Base-by-base conservation (phyloP, 2,113 vertebrate species). In the Uria lomvia region DNA sequence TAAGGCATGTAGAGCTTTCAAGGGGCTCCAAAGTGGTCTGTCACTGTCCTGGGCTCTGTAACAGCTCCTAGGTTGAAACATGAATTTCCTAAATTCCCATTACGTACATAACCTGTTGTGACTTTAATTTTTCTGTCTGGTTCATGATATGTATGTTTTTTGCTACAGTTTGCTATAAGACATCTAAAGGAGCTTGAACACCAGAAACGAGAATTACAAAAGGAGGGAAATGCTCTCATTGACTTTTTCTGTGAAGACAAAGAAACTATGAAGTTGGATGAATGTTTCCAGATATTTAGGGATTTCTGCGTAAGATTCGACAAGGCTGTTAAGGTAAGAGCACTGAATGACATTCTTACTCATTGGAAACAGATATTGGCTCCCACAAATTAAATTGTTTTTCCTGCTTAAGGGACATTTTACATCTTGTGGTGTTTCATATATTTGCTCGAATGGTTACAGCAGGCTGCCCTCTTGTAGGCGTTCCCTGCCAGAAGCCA, bases 171-270 rank as follows among this genome's bases (percentile, higher is more conserved):
- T 95, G 98, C 99, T 62, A 38, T 98, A n/a, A 98, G 95, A 92
- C 98, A 98, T 59, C 98, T 99, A 63, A 98, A 98, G 50, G 99
- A 99, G 62, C 97, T 99, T 89, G 99, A 99, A 88, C 96, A 91
- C 36, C 97, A 98, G 96, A 98, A 98, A 67, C 94, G 94, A 86
- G 98, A 99, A 74, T 97, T 99, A 82, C 98, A 98, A 45, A 98
- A 98, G 34, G 98, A 99, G 92, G 99, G 99, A 38, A 98, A 98
- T 34, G 87, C 98, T 60, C 99, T 99, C 26, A 99, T 99, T 55
- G 99, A 99, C 93, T 99, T 99, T 97, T 99, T 99, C 96, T 99
- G 99, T 85, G 99, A 99, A 98, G 99, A 99, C 97, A 99, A 99
- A 98, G 99, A 99, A 96, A 99, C 99, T 4, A 99, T 99, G 97